Evolutionary conservation across 2,113 vertebrate species (phyloP).

Genomic region (Morone chrysops): DNA sequence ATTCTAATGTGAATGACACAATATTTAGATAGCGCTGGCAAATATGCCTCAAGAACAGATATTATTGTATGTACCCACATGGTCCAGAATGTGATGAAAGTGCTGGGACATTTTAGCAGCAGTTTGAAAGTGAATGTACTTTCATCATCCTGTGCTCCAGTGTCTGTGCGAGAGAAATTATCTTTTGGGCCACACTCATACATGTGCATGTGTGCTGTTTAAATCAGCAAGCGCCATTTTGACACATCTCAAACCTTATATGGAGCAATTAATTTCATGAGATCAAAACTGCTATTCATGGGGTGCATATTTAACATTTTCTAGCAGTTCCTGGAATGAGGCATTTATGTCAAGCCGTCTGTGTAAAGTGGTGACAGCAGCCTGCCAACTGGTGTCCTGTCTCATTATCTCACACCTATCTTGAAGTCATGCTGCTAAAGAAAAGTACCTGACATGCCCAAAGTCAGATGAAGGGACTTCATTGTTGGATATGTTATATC

Average conservation of each 20-base stretch:
- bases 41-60: background rate
- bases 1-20: background rate
- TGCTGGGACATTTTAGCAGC: background rate
- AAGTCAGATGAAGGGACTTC: slow-evolving; percentile 28
- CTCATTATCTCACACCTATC: slow-evolving; percentile 57
- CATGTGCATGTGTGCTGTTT: slow-evolving; percentile 2
- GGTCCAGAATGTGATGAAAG: background rate
- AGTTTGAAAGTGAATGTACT: background rate
- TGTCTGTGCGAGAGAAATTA: background rate
- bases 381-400: slow-evolving; percentile 35
- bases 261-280: slow-evolving; percentile 4
- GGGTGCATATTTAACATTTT: slow-evolving; percentile 20
- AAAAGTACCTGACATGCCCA: slow-evolving; percentile 33
- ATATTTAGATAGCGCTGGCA: background rate
- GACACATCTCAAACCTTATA: slow-evolving; percentile 20
- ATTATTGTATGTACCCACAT: background rate
- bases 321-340: slow-evolving; percentile 23
- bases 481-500: background rate
- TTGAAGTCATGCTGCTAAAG: slow-evolving; percentile 13
- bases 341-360: slow-evolving; percentile 36
- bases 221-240: slow-evolving; percentile 26
- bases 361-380: slow-evolving; percentile 30
- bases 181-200: slow-evolving; percentile 11
- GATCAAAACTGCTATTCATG: slow-evolving; percentile 23
- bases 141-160: background rate